Percentiles rank a stretch among this genome's conserved stretches.
Evolutionary conservation across 2,113 vertebrate genomes (phyloP).

Genomic region (Kryptolebias marmoratus): DNA sequence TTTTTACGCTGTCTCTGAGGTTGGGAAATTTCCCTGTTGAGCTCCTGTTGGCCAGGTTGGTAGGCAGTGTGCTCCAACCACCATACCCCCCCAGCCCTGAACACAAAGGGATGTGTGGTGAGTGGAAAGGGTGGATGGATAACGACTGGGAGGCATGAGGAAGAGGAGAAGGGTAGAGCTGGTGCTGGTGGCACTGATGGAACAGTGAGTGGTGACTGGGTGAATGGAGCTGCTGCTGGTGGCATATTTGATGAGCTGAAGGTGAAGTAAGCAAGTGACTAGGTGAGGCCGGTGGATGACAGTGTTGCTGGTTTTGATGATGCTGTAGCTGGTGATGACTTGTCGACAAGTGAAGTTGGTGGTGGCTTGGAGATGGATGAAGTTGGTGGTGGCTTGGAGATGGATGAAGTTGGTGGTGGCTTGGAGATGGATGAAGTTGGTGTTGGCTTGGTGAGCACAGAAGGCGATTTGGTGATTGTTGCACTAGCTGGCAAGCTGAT

Average conservation of each 20-base stretch:
- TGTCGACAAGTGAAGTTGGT: conserved; percentile 18
- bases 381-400: conserved; percentile 42
- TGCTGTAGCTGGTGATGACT: conserved; percentile 60
- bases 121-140: conserved; percentile 73
- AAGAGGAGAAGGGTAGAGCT: conserved; percentile 49
- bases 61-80: conserved; percentile 80
- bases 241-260: conserved; percentile 52
- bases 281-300: conserved; percentile 17
- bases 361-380: conserved; percentile 46
- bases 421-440: conserved; percentile 47
- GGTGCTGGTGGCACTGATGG: conserved; percentile 58
- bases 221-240: conserved; percentile 47
- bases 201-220: conserved; percentile 51
- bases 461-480: conserved; percentile 37
- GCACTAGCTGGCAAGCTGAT: conserved; percentile 37
- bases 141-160: conserved; percentile 72
- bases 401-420: conserved; percentile 51
- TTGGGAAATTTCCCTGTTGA: conserved; percentile 81
- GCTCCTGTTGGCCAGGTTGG: conserved; percentile 68
- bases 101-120: conserved; percentile 62
- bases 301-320: conserved; percentile 45
- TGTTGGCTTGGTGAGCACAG: conserved; percentile 59
- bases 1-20: conserved; percentile 85
- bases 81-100: conserved; percentile 62
- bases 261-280: conserved; percentile 43